These are phyloP conservation scores for Drosophila eugracilis DNA, from an alignment of 1,140 invertebrate species.

Conservation along the genomic window DNA sequence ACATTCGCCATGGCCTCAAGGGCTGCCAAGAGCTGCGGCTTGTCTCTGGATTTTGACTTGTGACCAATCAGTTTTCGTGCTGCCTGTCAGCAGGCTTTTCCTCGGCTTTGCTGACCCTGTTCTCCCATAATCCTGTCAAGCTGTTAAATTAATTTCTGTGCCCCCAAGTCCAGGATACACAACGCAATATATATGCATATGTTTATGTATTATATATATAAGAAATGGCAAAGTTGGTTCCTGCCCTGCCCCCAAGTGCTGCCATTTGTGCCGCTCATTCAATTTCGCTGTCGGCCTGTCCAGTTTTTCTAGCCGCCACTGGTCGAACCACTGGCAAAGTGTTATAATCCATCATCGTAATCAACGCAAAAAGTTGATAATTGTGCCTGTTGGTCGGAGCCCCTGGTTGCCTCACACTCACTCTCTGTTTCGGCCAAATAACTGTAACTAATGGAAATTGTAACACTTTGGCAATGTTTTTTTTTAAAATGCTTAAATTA, in stretches of 20 bases:
- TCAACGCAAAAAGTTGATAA: slow-evolving; percentile 70
- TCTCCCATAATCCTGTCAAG: slow-evolving; percentile 73
- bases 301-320: slow-evolving; percentile 45
- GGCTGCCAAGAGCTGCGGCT: not conserved
- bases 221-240: slow-evolving; percentile 36
- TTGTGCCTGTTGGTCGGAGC: slow-evolving; percentile 42
- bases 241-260: slow-evolving; percentile 42
- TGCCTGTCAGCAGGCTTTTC: slow-evolving; percentile 39
- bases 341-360: slow-evolving; percentile 83
- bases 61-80: slow-evolving; percentile 71
- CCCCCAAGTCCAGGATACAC: slow-evolving; percentile 47
- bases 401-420: slow-evolving; percentile 47
- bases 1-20: slow-evolving; percentile 39
- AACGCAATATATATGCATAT: slow-evolving; percentile 16
- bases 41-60: slow-evolving; percentile 60
- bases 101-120: slow-evolving; percentile 37
- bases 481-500: slow-evolving; percentile 62
- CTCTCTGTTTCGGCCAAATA: slow-evolving; percentile 62
- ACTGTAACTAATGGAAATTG: slow-evolving; percentile 83
- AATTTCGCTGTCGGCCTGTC: slow-evolving; percentile 33
- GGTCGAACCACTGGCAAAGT: slow-evolving; percentile 60
- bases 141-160: slow-evolving; percentile 79
- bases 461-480: slow-evolving; percentile 76
- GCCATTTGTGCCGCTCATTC: slow-evolving; percentile 29
- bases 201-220: not conserved